Percentiles rank a stretch among this genome's conserved stretches.
Evolutionary conservation across 1,140 invertebrate species (phyloP).

Genomic region (Plodia interpunctella): DNA sequence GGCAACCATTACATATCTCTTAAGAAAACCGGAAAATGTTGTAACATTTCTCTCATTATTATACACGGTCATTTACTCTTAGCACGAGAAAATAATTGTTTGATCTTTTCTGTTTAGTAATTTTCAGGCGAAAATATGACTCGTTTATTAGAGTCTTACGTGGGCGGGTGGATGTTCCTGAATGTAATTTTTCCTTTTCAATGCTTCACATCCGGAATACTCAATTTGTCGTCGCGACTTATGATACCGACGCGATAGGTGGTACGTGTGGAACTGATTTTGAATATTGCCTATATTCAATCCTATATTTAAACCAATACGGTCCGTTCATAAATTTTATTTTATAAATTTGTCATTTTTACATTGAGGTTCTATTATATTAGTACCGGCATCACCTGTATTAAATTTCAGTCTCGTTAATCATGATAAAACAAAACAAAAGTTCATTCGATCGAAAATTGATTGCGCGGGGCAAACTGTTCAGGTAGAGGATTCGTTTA

Average conservation of each 20-base stretch:
- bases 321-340: no score
- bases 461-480: slow-evolving; percentile 15
- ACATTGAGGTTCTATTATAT: no score
- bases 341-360: no score
- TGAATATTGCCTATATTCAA: not conserved
- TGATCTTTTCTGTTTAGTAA: not conserved
- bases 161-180: slow-evolving; percentile 2
- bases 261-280: not conserved
- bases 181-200: slow-evolving; percentile 6
- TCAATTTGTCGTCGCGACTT: slow-evolving; percentile 2
- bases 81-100: not conserved
- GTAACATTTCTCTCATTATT: slow-evolving; percentile 1
- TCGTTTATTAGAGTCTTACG: slow-evolving; percentile 7
- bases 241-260: not conserved
- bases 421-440: slow-evolving; percentile 8
- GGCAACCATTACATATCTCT: not conserved
- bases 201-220: slow-evolving; percentile 6
- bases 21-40: not conserved
- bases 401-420: no score
- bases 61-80: not conserved
- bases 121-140: not conserved
- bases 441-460: slow-evolving; percentile 10
- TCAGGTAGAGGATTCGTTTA: slow-evolving; percentile 55
- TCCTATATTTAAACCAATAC: no score
- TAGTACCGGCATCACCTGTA: no score